phyloP scores from a whole-genome alignment of 2,888 invertebrate genomes.

The Chirona hameri region DNA sequence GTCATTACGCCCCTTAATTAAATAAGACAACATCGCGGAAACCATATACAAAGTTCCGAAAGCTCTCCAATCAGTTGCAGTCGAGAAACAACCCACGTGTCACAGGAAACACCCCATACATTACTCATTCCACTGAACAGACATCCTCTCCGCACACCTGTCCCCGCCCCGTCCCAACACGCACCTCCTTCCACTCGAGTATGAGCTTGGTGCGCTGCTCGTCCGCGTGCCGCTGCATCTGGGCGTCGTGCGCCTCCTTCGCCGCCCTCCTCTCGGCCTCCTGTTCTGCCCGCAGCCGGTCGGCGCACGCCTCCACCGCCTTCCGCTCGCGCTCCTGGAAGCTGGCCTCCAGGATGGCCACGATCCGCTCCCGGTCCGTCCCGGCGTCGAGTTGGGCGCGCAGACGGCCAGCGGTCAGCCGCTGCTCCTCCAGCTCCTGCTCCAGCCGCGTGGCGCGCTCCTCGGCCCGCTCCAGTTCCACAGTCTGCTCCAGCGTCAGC shows the following conservation, averaged over 20 bases:
- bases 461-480: background rate
- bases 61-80: too few relatives aligned
- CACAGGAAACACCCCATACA: too few relatives aligned
- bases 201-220: slow-evolving; percentile 23
- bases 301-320: background rate
- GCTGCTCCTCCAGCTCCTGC: slow-evolving; percentile 52
- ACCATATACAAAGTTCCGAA: too few relatives aligned
- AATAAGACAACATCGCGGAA: too few relatives aligned
- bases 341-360: slow-evolving; percentile 23
- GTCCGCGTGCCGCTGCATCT: background rate
- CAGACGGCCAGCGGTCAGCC: slow-evolving; percentile 40
- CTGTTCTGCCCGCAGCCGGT: background rate
- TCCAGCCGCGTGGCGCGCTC: slow-evolving; percentile 41
- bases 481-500: slow-evolving; percentile 30
- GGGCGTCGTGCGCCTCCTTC: background rate
- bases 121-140: too few relatives aligned
- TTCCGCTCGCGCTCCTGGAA: slow-evolving; percentile 26
- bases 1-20: too few relatives aligned
- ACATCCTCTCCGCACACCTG: too few relatives aligned
- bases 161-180: background rate
- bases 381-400: background rate
- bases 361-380: slow-evolving; percentile 4
- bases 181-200: slow-evolving; percentile 1
- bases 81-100: too few relatives aligned
- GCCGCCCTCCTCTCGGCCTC: background rate